phyloP scores from a whole-genome alignment of 92 coral and sea anemone genomes.

The Montipora capitata region DNA sequence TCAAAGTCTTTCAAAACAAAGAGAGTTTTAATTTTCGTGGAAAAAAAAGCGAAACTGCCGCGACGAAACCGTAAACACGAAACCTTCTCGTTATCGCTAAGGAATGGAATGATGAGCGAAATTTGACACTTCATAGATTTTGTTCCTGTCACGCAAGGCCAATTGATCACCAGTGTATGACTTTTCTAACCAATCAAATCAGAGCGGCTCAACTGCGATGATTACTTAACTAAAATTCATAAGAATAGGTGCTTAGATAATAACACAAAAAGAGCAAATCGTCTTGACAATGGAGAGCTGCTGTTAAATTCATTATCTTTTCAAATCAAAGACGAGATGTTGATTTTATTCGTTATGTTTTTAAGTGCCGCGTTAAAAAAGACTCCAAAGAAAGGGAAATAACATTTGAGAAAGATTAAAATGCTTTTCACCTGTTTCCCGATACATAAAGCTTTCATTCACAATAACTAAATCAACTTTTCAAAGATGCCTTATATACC shows the following conservation, averaged over 20 bases:
- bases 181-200: constrained; percentile 7
- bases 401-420: too few species aligned
- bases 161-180: neutral
- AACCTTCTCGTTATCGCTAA: constrained; percentile 67
- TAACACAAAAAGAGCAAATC: constrained; percentile 12
- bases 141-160: constrained; percentile 35
- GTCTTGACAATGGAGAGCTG: neutral
- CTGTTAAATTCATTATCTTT: neutral
- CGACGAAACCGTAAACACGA: constrained; percentile 49
- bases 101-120: constrained; percentile 51
- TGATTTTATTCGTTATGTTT: too few species aligned
- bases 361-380: too few species aligned
- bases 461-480: too few species aligned
- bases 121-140: constrained; percentile 37
- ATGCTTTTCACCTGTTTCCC: too few species aligned
- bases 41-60: neutral
- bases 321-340: neutral
- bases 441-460: too few species aligned
- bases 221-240: neutral
- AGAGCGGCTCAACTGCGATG: constrained; percentile 7
- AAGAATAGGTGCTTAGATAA: constrained; percentile 6
- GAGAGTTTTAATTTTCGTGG: neutral
- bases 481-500: too few species aligned
- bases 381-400: too few species aligned
- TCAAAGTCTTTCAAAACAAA: neutral